Evolutionary conservation across 1,140 invertebrate species (phyloP), one percentile per base, ranked within the genome.

Genomic region (Panagrolaimus sp.): DNA sequence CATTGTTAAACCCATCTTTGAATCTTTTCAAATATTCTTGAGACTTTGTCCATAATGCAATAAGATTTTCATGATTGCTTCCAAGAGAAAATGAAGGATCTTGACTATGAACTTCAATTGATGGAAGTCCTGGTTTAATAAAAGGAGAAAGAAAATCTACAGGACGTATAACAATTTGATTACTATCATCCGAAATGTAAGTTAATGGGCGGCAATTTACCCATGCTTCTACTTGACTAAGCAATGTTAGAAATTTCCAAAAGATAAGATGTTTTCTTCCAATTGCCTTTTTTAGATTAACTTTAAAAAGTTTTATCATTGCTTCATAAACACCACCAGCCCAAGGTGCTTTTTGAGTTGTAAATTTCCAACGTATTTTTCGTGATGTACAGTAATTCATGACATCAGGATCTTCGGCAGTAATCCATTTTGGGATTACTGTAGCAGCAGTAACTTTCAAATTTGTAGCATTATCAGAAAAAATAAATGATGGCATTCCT

Each of bases 381-480:
- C 26, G 14, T 1, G 9, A 21, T 24, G 0, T 10, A 5, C n/a
- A 14, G 14, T 21, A 52, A 12, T 52, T 7, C 7, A 7, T 24
- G 8, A 52, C 48, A 0, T 52, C 48, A 21, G 1, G 48, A 12
- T 52, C 9, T 7, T 14, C 15, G n/a, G 9, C 48, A 14, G 9
- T n/a, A 4, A 1, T 15, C 7, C 17, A 52, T 8, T 52, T 52
- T 24, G 1, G 48, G 48, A 15, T 21, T 1, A 32, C 15, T 17
- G 26, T 1, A n/a, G 14, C 14, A 15, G 46, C 15, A 15, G 64
- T 28, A 12, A 52, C 17, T 21, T 58, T 1, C 10, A 65, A 65
- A 7, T 17, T 65, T 9, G 64, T 65, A 12, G 64, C 64, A 43
- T 65, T 65, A 28, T 65, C 64, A 44, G 10, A 14, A n/a, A 52